These are phyloP conservation scores for Pocillopora damicornis DNA, from an alignment of 64 coral and sea anemone genomes.

Conservation along the genomic window DNA sequence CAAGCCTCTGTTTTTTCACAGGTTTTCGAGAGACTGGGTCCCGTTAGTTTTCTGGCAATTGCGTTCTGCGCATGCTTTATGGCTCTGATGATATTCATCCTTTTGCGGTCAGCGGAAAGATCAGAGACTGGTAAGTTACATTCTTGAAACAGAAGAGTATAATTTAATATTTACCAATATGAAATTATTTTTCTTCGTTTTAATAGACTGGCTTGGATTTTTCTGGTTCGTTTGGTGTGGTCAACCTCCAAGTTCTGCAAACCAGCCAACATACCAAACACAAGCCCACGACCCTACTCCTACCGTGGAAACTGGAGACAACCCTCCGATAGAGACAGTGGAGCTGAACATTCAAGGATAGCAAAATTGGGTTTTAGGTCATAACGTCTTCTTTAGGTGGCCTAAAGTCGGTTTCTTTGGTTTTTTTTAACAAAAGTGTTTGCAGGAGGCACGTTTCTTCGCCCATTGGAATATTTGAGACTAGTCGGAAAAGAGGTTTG, in stretches of 20 bases:
- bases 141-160: too few relatives aligned
- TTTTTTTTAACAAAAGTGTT: too few relatives aligned
- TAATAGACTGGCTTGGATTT: constrained; percentile 85
- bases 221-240: constrained; percentile 96
- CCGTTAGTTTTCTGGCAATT: constrained; percentile 86
- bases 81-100: constrained; percentile 73
- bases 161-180: not conserved
- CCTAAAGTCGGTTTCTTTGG: too few relatives aligned
- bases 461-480: too few relatives aligned
- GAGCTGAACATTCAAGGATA: constrained; percentile 65
- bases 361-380: not conserved
- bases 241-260: constrained; percentile 42
- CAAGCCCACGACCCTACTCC: constrained; percentile 18
- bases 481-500: too few relatives aligned
- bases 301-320: constrained; percentile 50
- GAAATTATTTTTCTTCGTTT: not conserved
- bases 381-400: not conserved
- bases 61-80: constrained; percentile 88
- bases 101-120: constrained; percentile 75
- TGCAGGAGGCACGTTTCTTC: too few relatives aligned
- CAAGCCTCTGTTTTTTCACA: not conserved
- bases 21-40: constrained; percentile 91
- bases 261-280: constrained; percentile 21
- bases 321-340: constrained; percentile 48
- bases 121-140: constrained; percentile 32